Conservation (phyloP, 2,888 invertebrate species). For the Actias luna region DNA sequence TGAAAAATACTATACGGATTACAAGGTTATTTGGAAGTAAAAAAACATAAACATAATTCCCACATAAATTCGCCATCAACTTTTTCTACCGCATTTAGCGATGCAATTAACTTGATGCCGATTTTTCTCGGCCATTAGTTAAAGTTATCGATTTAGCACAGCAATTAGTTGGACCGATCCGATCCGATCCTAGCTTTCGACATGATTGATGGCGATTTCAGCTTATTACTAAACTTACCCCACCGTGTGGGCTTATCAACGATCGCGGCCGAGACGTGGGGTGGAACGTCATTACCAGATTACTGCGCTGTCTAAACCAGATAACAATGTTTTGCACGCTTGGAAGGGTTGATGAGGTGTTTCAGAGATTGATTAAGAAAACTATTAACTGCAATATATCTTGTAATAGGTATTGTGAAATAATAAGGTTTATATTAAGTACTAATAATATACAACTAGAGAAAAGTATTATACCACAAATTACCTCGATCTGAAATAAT, state of each 20-base stretch:
- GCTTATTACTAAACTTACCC: conserved; percentile 40
- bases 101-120: conserved; percentile 57
- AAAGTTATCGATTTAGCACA: conserved; percentile 59
- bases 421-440: not conserved
- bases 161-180: conserved; percentile 64
- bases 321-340: conserved; percentile 51
- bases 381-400: conserved; percentile 24
- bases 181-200: conserved; percentile 35
- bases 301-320: conserved; percentile 54
- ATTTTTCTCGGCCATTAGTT: conserved; percentile 62
- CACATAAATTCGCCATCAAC: conserved; percentile 36
- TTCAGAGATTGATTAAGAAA: conserved; percentile 14
- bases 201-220: conserved; percentile 72
- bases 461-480: too few relatives aligned
- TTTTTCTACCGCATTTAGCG: conserved; percentile 39
- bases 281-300: conserved; percentile 58
- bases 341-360: conserved; percentile 28
- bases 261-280: conserved; percentile 35
- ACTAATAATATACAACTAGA: too few relatives aligned
- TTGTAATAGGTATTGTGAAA: not conserved
- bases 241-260: conserved; percentile 37
- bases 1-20: not conserved
- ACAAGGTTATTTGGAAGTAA: conserved; percentile 28
- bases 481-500: too few relatives aligned
- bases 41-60: conserved; percentile 24